Percentiles rank a stretch among this genome's conserved stretches.
These are phyloP conservation scores for Oreochromis grahami DNA, from an alignment of 2,797 vertebrate genomes.

Conservation along the genomic window DNA sequence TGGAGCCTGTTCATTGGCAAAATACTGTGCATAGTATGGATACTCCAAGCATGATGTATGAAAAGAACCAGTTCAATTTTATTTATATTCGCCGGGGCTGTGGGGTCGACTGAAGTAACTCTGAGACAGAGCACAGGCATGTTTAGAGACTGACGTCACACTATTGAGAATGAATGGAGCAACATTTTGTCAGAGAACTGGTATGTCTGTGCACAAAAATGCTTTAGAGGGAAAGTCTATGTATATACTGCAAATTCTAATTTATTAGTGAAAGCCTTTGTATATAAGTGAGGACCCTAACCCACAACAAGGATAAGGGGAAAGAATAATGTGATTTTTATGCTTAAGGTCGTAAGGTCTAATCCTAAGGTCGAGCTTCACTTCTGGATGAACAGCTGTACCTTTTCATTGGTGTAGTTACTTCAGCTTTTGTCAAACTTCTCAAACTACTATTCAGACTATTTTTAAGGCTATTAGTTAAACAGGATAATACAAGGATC, in stretches of 20 bases:
- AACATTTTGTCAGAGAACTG: conserved; percentile 18
- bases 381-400: not conserved
- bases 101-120: not conserved
- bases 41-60: conserved; percentile 30
- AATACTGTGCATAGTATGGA: conserved; percentile 29
- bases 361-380: not conserved
- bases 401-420: not conserved
- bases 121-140: conserved; percentile 14
- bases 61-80: conserved; percentile 33
- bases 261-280: not conserved
- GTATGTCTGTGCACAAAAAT: conserved; percentile 12
- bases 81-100: conserved; percentile 28
- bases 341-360: not conserved
- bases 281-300: not conserved
- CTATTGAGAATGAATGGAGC: not conserved
- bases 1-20: not conserved
- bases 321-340: not conserved
- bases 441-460: not conserved
- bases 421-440: not conserved
- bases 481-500: not conserved
- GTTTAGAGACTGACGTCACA: conserved; percentile 33
- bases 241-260: not conserved
- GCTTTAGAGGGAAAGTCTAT: not conserved
- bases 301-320: not conserved
- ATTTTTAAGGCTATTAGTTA: not conserved